These are phyloP conservation scores for Siniperca obscura DNA, from an alignment of 2,797 vertebrate species.

Conservation along the genomic window DNA sequence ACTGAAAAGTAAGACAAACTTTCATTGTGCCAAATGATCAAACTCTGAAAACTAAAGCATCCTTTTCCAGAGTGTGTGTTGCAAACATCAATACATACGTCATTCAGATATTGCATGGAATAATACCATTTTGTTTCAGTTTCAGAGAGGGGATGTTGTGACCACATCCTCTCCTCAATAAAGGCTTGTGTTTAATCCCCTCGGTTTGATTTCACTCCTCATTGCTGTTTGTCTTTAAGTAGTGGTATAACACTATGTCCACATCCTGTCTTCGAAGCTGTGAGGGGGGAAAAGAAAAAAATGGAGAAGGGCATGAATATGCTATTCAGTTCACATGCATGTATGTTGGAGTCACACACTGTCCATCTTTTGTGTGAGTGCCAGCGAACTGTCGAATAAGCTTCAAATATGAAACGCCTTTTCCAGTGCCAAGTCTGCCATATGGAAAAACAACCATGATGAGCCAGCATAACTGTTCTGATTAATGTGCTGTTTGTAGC, in stretches of 20 bases:
- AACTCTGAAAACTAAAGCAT: constrained; percentile 37
- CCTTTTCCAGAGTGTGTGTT: background rate
- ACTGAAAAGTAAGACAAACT: constrained; percentile 37
- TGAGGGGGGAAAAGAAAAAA: background rate
- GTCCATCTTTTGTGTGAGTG: constrained; percentile 37
- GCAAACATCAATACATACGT: constrained; percentile 27
- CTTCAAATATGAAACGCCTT: constrained; percentile 43
- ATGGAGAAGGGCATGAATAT: constrained; percentile 12
- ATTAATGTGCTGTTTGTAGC: constrained; percentile 61
- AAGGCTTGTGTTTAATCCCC: constrained; percentile 39
- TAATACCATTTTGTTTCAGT: constrained; percentile 47
- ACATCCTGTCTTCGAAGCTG: constrained; percentile 65
- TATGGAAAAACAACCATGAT: constrained; percentile 48
- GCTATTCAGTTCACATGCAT: constrained; percentile 22
- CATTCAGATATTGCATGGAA: constrained; percentile 31
- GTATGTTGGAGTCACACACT: constrained; percentile 7
- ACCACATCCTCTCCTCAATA: constrained; percentile 61
- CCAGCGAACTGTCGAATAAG: constrained; percentile 43
- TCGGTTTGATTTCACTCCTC: constrained; percentile 49
- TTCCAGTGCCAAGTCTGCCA: constrained; percentile 44
- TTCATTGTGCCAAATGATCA: constrained; percentile 23
- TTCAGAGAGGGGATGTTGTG: constrained; percentile 27
- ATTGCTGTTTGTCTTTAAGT: constrained; percentile 59
- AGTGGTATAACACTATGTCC: constrained; percentile 53
- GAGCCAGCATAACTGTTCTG: constrained; percentile 25